A percentile compares a stretch with the other conserved stretches of the same genome.
These are phyloP conservation scores for Rynchops niger DNA, from an alignment of 2,113 vertebrate genomes.

Conservation along the genomic window DNA sequence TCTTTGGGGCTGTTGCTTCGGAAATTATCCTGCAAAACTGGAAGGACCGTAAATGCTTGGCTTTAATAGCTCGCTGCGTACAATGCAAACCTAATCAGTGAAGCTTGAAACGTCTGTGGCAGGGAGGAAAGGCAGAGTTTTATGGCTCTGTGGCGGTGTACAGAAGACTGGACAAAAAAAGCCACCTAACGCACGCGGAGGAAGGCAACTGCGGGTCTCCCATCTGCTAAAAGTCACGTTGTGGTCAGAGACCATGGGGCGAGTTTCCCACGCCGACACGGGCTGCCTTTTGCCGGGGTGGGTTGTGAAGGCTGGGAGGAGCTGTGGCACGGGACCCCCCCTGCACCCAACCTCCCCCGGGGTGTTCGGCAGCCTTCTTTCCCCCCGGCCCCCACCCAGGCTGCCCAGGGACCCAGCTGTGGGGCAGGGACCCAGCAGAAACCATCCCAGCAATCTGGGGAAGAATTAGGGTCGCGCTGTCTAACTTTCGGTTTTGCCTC, in stretches of 20 bases:
- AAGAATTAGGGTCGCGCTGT: background rate
- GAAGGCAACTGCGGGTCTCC: background rate
- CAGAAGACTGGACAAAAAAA: background rate
- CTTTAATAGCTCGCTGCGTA: conserved; percentile 43
- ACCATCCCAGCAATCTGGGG: background rate
- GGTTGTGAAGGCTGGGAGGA: background rate
- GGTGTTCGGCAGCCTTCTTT: background rate
- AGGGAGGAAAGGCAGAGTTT: conserved; percentile 35
- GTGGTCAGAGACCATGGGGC: background rate
- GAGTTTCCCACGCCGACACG: accelerated
- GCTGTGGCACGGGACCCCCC: accelerated
- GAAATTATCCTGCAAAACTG: conserved; percentile 66
- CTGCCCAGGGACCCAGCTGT: background rate
- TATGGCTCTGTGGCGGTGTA: background rate
- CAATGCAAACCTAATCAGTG: conserved; percentile 58
- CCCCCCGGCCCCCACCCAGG: background rate
- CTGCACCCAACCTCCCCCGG: background rate
- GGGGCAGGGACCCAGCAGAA: conserved; percentile 33
- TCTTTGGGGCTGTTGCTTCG: conserved; percentile 10
- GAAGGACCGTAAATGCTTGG: conserved; percentile 49
- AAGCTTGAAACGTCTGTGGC: conserved; percentile 44
- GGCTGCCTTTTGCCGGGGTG: background rate
- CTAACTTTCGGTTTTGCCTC: conserved; percentile 49
- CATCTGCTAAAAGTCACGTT: background rate
- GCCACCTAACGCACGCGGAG: accelerated